A percentile compares a stretch with the other conserved stretches of the same genome.
These are phyloP conservation scores for Misgurnus mizolepis DNA, from an alignment of 2,113 vertebrate genomes.

Conservation along the genomic window DNA sequence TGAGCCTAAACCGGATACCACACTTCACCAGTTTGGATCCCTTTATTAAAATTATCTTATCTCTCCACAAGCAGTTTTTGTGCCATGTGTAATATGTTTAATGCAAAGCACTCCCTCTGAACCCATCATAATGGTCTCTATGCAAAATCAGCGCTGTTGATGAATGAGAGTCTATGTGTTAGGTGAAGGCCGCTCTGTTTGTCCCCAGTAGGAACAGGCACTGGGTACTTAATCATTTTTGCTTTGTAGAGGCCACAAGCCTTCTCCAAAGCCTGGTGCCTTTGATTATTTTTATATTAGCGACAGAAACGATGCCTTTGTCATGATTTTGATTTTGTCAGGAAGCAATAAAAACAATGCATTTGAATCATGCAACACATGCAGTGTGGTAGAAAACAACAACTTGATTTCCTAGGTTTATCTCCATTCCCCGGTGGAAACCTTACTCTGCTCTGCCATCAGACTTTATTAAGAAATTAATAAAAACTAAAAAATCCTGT, in stretches of 20 bases:
- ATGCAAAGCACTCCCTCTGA: background rate
- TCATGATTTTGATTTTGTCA: background rate
- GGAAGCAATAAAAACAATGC: background rate
- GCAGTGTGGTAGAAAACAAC: background rate
- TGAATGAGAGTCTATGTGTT: slow-evolving; percentile 14
- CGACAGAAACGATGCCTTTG: background rate
- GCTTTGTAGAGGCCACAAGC: slow-evolving; percentile 6
- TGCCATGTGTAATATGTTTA: background rate
- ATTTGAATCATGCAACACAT: background rate
- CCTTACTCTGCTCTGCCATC: too few species aligned
- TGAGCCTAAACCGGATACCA: too few species aligned
- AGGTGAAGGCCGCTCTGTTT: slow-evolving; percentile 17
- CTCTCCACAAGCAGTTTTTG: background rate
- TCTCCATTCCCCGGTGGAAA: background rate
- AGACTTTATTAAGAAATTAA: too few species aligned
- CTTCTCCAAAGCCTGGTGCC: background rate
- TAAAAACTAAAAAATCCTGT: too few species aligned
- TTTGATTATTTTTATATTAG: slow-evolving; percentile 43
- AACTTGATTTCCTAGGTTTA: background rate
- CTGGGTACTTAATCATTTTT: slow-evolving; percentile 42
- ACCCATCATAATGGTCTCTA: slow-evolving; percentile 12
- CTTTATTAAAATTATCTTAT: background rate
- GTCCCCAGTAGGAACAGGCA: background rate
- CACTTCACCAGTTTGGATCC: too few species aligned
- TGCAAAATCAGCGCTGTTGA: slow-evolving; percentile 17